These are phyloP conservation scores for Conistra vaccinii DNA, from an alignment of 2,888 invertebrate species.

Conservation along the genomic window DNA sequence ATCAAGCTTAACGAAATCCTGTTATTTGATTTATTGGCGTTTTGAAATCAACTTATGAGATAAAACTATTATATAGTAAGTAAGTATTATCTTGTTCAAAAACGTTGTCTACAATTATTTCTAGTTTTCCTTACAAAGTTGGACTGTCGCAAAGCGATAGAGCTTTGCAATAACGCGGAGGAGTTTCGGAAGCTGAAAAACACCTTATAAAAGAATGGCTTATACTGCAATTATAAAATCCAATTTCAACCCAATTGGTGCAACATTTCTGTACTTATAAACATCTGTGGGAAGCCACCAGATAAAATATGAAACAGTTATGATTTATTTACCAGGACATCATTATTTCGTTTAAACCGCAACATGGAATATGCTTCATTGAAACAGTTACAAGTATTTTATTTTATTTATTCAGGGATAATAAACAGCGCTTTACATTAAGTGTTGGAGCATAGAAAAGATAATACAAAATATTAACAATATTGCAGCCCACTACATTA, in stretches of 20 bases:
- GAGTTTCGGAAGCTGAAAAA: not conserved
- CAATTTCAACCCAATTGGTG: not conserved
- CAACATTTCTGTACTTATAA: not conserved
- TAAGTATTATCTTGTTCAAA: not conserved
- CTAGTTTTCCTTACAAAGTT: too few species aligned
- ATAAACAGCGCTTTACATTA: too few species aligned
- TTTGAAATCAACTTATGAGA: not conserved
- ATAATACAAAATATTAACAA: too few species aligned
- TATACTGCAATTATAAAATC: slow-evolving; percentile 4
- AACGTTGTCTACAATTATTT: not conserved
- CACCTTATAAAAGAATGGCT: not conserved
- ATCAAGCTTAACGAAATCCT: not conserved
- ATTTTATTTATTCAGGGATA: too few species aligned
- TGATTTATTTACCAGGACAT: slow-evolving; percentile 22
- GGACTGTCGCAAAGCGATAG: not conserved
- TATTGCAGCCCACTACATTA: too few species aligned
- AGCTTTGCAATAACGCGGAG: not conserved
- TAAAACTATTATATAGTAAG: not conserved
- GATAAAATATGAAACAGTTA: slow-evolving; percentile 25
- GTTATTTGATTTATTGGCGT: not conserved
- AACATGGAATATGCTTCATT: slow-evolving; percentile 23
- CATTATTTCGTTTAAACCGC: slow-evolving; percentile 39
- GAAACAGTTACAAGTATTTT: slow-evolving; percentile 4
- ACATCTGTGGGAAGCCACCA: not conserved
- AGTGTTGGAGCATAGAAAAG: too few species aligned